Evolutionary conservation across 2,888 invertebrate genomes (phyloP).

Genomic region (Hetaerina titia): DNA sequence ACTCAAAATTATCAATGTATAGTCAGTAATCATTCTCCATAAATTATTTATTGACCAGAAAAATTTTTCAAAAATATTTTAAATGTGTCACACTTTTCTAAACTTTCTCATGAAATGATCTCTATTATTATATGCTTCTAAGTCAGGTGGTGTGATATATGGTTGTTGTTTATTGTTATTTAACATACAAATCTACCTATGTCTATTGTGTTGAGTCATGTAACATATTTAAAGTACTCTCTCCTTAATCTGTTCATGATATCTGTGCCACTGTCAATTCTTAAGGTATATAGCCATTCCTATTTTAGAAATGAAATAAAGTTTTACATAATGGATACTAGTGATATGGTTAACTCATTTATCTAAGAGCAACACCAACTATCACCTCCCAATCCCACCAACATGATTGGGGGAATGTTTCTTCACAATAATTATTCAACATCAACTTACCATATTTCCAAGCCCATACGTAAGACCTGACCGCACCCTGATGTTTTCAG

Average conservation of each 20-base stretch:
- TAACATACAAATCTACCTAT: neutral
- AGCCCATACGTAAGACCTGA: too few relatives aligned
- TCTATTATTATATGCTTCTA: neutral
- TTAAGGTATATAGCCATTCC: neutral
- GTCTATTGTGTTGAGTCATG: neutral
- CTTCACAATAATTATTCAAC: too few relatives aligned
- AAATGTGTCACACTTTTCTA: neutral
- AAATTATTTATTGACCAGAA: too few relatives aligned
- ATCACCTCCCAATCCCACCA: too few relatives aligned
- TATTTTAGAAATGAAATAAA: conserved; percentile 23
- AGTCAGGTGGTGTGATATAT: neutral
- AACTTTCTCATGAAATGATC: neutral
- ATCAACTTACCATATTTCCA: too few relatives aligned
- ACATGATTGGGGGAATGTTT: too few relatives aligned
- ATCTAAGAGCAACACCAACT: too few relatives aligned
- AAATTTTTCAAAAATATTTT: too few relatives aligned
- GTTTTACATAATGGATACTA: conserved; percentile 6
- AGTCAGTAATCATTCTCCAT: too few relatives aligned
- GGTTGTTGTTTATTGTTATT: neutral
- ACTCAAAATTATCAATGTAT: too few relatives aligned
- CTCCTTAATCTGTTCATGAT: neutral
- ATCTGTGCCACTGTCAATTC: neutral
- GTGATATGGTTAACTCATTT: neutral
- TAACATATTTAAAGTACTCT: neutral
- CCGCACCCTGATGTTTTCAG: too few relatives aligned